Base-by-base conservation (phyloP, 2,113 vertebrate genomes). In the Nothoprocta perdicaria region DNA sequence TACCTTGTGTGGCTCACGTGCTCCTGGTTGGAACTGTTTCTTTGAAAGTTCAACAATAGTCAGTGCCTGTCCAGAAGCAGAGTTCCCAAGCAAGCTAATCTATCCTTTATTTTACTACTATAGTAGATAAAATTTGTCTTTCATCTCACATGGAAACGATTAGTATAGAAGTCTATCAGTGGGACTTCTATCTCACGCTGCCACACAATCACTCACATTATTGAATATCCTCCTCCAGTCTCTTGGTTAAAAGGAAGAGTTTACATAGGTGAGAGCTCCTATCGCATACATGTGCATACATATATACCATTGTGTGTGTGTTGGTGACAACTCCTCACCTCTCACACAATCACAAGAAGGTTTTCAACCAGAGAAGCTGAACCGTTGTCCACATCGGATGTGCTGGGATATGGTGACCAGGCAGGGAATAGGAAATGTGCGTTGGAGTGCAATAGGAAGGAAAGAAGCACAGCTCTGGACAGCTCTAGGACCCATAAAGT, bases 271-370 rank as follows among this genome's bases (percentile, higher is more conserved):
- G 62, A 60, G 73, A 71, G 45, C 50, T 48, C 18, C 18, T 35
- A 19, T 0, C 2, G 41, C 27, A 24, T 6, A 46, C 7, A 1
- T 17, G 33, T 21, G 41, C 24, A 2, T 16, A 22, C 2, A 2
- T 12, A 31, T 26, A 10, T 31, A 57, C 53, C 15, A 17, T 31
- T 5, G 5, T 3, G 7, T 16, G 23, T 16, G 21, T 33, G 29
- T 9, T 26, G 55, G 66, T 68, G 50, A 53, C 43, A 48, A 17
- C 43, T 65, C 27, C 48, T 24, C 4, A 14, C 57, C 22, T 71
- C 55, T 43, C 35, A 21, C 40, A 69, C 45, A 9, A 3, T 12
- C 53, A 1, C 29, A 24, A 29, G 65, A 60, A n/a, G 58, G 29
- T 27, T 15, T 50, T 29, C 53, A 29, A 16, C 9, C 38, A 46